Base-by-base conservation (phyloP, 2,888 invertebrate species). In the Acleris cristana region DNA sequence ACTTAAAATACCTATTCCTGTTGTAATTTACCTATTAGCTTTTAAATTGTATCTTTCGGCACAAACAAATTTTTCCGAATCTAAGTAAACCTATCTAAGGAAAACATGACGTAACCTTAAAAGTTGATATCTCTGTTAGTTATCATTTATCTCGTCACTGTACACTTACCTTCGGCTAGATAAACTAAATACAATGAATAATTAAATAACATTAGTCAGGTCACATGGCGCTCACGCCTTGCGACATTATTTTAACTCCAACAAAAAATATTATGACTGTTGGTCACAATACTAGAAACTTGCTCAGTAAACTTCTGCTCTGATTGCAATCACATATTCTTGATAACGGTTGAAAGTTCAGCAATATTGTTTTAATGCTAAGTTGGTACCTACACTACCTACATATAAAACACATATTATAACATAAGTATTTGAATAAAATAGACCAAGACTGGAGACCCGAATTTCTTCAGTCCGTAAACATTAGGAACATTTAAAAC, bases 31-130 rank as follows among this genome's bases (percentile, higher is more conserved):
- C 23, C 45, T 23, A 48, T 18, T 45, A 58, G 30, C 48, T 44
- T 23, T 56, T 10, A 23, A 56, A 56, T 21, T 23, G n/a, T 6
- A 21, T 10, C 51, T 51, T 19, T 53, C 12, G 23, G 23, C 48
- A 58, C n/a, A 16, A n/a, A 30, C 26, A 16, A 2, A 3, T 18
- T 48, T 34, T 26, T 18, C 55, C 58, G 58, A 40, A 45, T 34
- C 66, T 58, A 49, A 53, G 40, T 62, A 67, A 62, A 57, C 58
- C 40, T 54, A 64, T 64, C 62, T 51, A 65, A 58, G 53, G 58
- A 49, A 69, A 64, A 52, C 45, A 70, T 75, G 74, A 76, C 75
- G 78, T 76, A 74, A 76, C 65, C 59, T 54, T 64, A 54, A 71
- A 74, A 71, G 64, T 70, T 65, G 66, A 68, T 74, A 73, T 75